Conservation (phyloP, 2,113 vertebrate genomes). For the Varanus komodoensis region DNA sequence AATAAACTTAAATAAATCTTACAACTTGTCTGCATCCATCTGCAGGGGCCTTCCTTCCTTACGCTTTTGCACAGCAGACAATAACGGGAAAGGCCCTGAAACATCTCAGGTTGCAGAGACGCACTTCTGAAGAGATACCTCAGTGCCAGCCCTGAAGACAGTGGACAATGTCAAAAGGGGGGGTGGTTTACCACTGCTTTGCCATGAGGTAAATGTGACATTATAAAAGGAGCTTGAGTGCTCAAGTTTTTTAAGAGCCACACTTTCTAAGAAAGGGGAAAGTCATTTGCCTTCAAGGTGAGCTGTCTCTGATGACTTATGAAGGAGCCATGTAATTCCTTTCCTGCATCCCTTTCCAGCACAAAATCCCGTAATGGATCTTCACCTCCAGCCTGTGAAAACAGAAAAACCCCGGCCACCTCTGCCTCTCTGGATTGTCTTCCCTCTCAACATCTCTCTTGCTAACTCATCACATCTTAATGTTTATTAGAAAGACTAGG, state of each 20-base stretch:
- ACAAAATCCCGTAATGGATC: not conserved
- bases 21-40: not conserved
- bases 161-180: not conserved
- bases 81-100: not conserved
- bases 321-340: conserved; percentile 6
- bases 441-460: conserved; percentile 9
- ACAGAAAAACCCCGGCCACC: not conserved
- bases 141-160: not conserved
- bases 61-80: not conserved
- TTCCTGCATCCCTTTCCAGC: not conserved
- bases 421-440: conserved; percentile 22
- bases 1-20: not conserved
- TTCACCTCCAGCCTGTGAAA: conserved; percentile 19
- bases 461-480: not conserved
- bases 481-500: conserved; percentile 28
- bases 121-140: not conserved
- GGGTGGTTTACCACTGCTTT: not conserved
- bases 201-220: not conserved
- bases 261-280: conserved; percentile 21
- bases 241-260: conserved; percentile 16
- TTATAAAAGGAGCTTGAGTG: not conserved
- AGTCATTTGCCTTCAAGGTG: conserved; percentile 25
- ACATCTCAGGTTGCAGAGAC: not conserved
- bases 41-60: not conserved
- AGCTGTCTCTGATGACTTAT: conserved; percentile 20